Conservation (phyloP, 2,888 invertebrate genomes). For the Tuta absoluta region DNA sequence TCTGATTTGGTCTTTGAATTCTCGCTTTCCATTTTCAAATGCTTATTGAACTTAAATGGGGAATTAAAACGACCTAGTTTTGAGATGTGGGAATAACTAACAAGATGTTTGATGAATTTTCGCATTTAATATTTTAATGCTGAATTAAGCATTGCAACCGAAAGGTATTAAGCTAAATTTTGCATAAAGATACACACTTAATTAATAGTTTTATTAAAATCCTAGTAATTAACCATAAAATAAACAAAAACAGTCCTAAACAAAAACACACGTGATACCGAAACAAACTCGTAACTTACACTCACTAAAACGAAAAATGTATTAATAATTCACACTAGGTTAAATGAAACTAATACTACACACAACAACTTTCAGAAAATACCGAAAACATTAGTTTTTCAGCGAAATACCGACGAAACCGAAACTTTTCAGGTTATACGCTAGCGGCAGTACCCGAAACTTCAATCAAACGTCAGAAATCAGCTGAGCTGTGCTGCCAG, state of each 20-base stretch:
- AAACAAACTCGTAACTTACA: background rate
- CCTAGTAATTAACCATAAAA: background rate
- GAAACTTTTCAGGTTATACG: conserved; percentile 6
- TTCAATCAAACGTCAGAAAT: background rate
- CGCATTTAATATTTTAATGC: conserved; percentile 16
- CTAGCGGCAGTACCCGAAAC: background rate
- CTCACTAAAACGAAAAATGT: background rate
- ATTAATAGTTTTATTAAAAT: background rate
- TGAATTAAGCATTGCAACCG: background rate
- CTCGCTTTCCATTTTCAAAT: conserved; percentile 50
- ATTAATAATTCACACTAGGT: too few relatives aligned
- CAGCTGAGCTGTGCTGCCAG: background rate
- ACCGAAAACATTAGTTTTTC: background rate
- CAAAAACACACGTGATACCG: conserved; percentile 11
- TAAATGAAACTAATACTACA: too few relatives aligned
- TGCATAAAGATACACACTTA: background rate
- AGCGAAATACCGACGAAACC: background rate
- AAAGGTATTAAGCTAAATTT: background rate
- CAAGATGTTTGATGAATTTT: conserved; percentile 16
- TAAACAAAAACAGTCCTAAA: conserved; percentile 5
- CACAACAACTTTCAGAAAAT: conserved; percentile 8
- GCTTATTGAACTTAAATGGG: conserved; percentile 23
- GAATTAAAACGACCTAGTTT: background rate
- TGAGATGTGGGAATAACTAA: background rate
- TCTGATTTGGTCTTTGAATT: conserved; percentile 50